phyloP scores from a whole-genome alignment of 2,797 vertebrate genomes.

The Anabacerthia variegaticeps region DNA sequence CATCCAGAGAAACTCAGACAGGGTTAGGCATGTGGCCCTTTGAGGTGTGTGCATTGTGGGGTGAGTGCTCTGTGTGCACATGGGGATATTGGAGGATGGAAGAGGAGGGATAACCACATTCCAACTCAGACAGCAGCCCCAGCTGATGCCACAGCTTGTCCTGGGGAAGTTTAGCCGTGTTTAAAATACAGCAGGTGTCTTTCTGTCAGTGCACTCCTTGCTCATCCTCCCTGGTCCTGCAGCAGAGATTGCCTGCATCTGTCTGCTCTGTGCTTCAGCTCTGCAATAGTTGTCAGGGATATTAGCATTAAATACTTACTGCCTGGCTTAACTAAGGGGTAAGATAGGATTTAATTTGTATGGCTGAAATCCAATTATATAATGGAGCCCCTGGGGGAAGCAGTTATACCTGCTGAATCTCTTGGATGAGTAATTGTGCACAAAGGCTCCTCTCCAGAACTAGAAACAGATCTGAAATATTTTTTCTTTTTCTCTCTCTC shows the following conservation, averaged over 20 bases:
- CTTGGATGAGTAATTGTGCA: constrained; percentile 70
- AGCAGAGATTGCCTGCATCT: neutral
- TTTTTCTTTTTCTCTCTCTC: neutral
- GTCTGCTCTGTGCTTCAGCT: constrained; percentile 30
- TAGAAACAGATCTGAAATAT: constrained; percentile 50
- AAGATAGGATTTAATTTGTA: constrained; percentile 76
- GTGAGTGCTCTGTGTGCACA: neutral
- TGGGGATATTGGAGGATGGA: neutral
- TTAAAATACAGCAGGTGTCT: neutral
- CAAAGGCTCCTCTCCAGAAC: constrained; percentile 60
- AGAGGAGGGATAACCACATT: neutral
- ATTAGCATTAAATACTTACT: constrained; percentile 76
- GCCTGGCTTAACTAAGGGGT: constrained; percentile 74
- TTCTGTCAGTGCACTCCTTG: neutral
- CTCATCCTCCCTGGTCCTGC: neutral
- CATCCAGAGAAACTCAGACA: constrained; percentile 3
- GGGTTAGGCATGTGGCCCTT: constrained; percentile 27
- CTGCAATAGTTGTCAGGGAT: constrained; percentile 70
- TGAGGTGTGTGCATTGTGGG: neutral
- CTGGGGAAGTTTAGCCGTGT: neutral
- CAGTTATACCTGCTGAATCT: constrained; percentile 74
- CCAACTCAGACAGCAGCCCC: neutral
- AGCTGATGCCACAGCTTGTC: neutral
- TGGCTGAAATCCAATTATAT: constrained; percentile 77
- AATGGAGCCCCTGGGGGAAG: constrained; percentile 69